Conservation (phyloP, 2,888 invertebrate species). For the Tipula lateralis region DNA sequence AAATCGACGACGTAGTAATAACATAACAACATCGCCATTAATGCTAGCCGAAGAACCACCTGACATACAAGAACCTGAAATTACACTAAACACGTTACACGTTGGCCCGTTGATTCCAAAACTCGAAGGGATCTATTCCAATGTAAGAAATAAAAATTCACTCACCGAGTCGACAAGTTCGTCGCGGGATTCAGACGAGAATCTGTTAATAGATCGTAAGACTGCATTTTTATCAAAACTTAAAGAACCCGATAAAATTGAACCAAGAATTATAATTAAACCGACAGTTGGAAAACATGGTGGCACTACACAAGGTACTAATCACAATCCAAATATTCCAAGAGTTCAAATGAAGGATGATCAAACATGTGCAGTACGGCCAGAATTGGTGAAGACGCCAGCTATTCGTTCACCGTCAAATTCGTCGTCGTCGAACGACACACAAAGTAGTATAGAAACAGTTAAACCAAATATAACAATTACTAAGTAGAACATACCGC, state of each 20-base stretch:
- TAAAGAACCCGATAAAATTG: not conserved
- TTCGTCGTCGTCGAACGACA: constrained; percentile 39
- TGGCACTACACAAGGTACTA: not conserved
- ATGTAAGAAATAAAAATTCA: constrained; percentile 32
- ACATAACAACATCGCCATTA: constrained; percentile 49
- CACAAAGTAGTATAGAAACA: constrained; percentile 45
- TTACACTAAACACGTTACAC: constrained; percentile 53
- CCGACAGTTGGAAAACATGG: constrained; percentile 27
- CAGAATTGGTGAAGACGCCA: not conserved
- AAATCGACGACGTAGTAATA: constrained; percentile 47
- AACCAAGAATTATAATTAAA: constrained; percentile 34
- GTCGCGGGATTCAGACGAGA: constrained; percentile 29
- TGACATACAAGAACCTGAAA: constrained; percentile 50
- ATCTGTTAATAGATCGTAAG: not conserved
- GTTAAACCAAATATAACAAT: constrained; percentile 43
- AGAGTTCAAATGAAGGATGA: constrained; percentile 33
- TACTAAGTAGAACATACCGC: constrained; percentile 12
- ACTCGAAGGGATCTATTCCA: constrained; percentile 37
- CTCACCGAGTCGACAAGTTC: constrained; percentile 27
- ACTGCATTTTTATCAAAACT: not conserved
- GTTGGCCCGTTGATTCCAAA: constrained; percentile 55
- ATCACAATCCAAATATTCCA: constrained; percentile 34
- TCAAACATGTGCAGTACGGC: constrained; percentile 31
- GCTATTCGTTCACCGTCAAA: constrained; percentile 28
- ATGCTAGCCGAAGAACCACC: constrained; percentile 51